Percentiles rank a stretch among this genome's conserved stretches.
phyloP scores from a whole-genome alignment of 2,888 invertebrate genomes.

The Callyntrura guangdongensis region DNA sequence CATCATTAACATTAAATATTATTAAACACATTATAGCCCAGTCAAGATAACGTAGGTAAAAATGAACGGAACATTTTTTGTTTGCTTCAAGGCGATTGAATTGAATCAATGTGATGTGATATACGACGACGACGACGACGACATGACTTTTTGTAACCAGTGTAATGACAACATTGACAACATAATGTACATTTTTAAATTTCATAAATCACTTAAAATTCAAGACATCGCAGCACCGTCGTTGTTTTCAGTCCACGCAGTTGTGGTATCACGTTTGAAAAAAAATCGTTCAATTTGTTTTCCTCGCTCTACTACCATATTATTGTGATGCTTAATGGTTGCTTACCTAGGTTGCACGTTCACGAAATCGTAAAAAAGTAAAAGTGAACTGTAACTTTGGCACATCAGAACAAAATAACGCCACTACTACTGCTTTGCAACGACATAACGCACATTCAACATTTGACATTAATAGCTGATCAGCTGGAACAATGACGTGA shows the following conservation, averaged over 20 bases:
- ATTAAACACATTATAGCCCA: not conserved
- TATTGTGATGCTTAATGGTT: too few relatives aligned
- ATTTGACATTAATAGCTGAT: constrained; percentile 22
- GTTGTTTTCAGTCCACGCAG: too few relatives aligned
- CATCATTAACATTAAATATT: not conserved
- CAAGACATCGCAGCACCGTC: not conserved
- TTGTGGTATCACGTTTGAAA: not conserved
- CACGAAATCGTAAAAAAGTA: constrained; percentile 33
- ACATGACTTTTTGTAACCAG: not conserved
- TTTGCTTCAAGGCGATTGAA: not conserved
- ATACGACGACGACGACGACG: not conserved
- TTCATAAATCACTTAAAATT: constrained; percentile 32
- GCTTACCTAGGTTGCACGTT: too few relatives aligned
- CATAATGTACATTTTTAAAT: not conserved
- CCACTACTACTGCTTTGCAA: not conserved
- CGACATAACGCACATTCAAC: constrained; percentile 4
- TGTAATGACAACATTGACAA: constrained; percentile 14
- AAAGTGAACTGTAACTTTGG: constrained; percentile 30
- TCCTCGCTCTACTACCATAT: not conserved
- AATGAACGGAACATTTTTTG: not conserved
- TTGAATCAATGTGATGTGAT: not conserved
- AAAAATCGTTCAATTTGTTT: not conserved
- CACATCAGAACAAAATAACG: not conserved
- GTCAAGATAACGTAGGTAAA: not conserved
- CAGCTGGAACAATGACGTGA: constrained; percentile 43